phyloP scores from a whole-genome alignment of 2,113 vertebrate genomes.

The Progne subis region DNA sequence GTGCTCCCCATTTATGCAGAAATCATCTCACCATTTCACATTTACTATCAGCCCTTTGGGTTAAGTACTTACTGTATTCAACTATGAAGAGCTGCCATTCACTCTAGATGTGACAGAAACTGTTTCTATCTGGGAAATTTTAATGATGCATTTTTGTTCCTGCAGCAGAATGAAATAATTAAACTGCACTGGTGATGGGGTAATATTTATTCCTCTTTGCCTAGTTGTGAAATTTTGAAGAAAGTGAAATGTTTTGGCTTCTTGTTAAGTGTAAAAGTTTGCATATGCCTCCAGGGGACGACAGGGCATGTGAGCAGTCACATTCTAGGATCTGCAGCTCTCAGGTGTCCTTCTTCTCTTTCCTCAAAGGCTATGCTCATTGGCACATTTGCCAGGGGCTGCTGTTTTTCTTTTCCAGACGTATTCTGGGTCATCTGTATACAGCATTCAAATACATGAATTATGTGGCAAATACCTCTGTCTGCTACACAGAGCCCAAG shows the following conservation, averaged over 20 bases:
- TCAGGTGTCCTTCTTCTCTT: background rate
- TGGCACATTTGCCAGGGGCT: background rate
- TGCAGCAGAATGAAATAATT: background rate
- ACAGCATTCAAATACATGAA: background rate
- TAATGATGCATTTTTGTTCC: background rate
- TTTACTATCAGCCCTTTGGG: background rate
- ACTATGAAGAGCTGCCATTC: background rate
- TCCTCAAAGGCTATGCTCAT: background rate
- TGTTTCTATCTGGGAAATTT: background rate
- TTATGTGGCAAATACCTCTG: background rate
- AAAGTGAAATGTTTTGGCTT: background rate
- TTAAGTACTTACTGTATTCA: background rate
- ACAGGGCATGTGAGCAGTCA: background rate
- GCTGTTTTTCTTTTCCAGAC: constrained; percentile 16
- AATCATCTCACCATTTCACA: background rate
- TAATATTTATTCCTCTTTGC: background rate
- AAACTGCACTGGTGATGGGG: background rate
- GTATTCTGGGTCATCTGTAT: background rate
- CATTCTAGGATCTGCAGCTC: background rate
- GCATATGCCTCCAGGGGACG: background rate
- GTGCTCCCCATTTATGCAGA: background rate
- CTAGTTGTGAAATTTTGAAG: background rate
- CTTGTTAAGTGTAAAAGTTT: background rate
- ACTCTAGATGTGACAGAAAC: background rate
- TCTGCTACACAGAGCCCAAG: background rate